A percentile compares a stretch with the other conserved stretches of the same genome.
Conservation (phyloP, 1,140 invertebrate genomes). For the Papilio helenus region DNA sequence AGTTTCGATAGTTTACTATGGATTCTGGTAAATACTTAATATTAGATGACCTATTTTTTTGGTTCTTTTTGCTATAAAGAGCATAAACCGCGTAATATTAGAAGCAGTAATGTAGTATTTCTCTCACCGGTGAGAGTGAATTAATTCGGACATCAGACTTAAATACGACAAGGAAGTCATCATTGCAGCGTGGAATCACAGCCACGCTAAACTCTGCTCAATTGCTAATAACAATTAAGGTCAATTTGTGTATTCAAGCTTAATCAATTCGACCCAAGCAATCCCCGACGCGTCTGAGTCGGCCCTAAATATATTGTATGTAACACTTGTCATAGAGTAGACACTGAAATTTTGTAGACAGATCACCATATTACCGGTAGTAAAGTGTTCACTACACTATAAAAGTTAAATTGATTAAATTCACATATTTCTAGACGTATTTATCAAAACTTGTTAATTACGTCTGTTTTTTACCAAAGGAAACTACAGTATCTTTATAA, state of each 20-base stretch:
- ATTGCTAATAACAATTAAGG: slow-evolving; percentile 55
- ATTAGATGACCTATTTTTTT: neutral
- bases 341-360: slow-evolving; percentile 8
- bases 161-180: slow-evolving; percentile 49
- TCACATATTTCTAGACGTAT: too few species aligned
- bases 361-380: neutral
- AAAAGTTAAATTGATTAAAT: too few species aligned
- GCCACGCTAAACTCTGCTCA: slow-evolving; percentile 54
- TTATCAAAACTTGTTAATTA: too few species aligned
- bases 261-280: slow-evolving; percentile 59
- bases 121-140: neutral
- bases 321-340: slow-evolving; percentile 37
- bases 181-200: slow-evolving; percentile 48
- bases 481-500: too few species aligned
- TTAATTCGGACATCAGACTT: slow-evolving; percentile 43
- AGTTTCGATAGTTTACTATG: neutral
- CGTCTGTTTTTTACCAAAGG: too few species aligned
- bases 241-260: slow-evolving; percentile 50
- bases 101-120: neutral
- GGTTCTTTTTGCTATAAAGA: neutral
- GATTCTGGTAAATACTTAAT: neutral
- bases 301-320: slow-evolving; percentile 36
- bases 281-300: slow-evolving; percentile 40
- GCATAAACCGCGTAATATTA: neutral
- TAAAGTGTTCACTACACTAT: too few species aligned